Base-by-base conservation (phyloP, 2,888 invertebrate genomes). In the Rotaria socialis region DNA sequence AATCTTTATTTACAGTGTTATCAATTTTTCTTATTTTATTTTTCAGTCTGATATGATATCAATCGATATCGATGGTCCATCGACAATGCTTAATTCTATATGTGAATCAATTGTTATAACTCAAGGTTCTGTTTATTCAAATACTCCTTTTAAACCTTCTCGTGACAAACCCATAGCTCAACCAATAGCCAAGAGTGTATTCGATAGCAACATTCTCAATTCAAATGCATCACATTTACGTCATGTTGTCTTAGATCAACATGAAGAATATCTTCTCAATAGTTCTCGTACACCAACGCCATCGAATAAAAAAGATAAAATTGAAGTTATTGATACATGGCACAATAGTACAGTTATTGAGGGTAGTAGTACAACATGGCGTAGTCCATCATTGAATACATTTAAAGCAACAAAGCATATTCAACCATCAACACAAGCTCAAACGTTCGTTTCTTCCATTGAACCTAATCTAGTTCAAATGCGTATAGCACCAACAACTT, bases 81-180 rank as follows among this genome's bases (percentile, higher is more conserved):
- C 80, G 11, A 80, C 80, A 10, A 80, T 80, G 80, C 35, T 80
- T 2, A 80, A 80, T 80, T 80, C 80, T 2, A 80, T 80, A n/a
- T 80, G 80, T 47, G 80, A 80, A 80, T 80, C 80, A 11, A 80
- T 80, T 47, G 80, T 80, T 47, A 80, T 80, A 24, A 80, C 80
- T 47, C 80, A 80, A 47, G 80, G 80, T 24, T 80, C 80, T 0
- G 80, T 80, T 14, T 80, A 80, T 47, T 47, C 80, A 41, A n/a
- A 80, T 47, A 80, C 24, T 80, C 0, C 47, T 24, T 4, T 6
- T 4, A 80, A 80, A 80, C 2, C 43, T 24, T 10, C 47, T 10
- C 24, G 2, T 11, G 80, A 80, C 47, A 47, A 80, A 47, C 80
- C 43, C 4, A 2, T 24, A 1, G 6, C 2, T 47, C 80, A 80